A percentile compares a stretch with the other conserved stretches of the same genome.
phyloP scores from a whole-genome alignment of 2,113 vertebrate genomes.

The Brachionichthys hirsutus region DNA sequence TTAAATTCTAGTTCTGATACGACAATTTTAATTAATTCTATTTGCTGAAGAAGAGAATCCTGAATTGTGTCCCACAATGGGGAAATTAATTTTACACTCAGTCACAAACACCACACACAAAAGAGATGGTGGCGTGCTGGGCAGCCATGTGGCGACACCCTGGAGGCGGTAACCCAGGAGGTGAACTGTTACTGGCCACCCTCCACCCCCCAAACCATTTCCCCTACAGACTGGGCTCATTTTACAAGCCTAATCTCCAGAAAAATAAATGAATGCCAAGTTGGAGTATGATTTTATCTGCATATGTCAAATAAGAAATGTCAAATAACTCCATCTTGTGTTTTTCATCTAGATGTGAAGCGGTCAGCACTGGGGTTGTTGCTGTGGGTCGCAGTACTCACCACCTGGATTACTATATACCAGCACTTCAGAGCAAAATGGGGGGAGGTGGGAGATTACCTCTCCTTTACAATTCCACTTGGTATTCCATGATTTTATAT shows the following conservation, averaged over 20 bases:
- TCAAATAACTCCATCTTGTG: background rate
- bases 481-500: slow-evolving; percentile 71
- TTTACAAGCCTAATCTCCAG: background rate
- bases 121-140: too few species aligned
- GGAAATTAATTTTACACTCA: too few species aligned
- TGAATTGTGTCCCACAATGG: too few species aligned
- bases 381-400: slow-evolving; percentile 85
- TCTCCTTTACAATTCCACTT: slow-evolving; percentile 90
- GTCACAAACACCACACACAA: too few species aligned
- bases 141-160: too few species aligned
- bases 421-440: slow-evolving; percentile 86
- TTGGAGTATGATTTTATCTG: background rate
- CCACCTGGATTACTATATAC: slow-evolving; percentile 89
- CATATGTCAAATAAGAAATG: background rate
- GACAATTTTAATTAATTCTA: background rate
- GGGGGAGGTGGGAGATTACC: slow-evolving; percentile 87
- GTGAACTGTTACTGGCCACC: too few species aligned
- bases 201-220: too few species aligned
- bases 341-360: slow-evolving; percentile 82
- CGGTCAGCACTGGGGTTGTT: slow-evolving; percentile 84
- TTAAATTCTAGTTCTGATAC: background rate
- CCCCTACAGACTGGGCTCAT: too few species aligned
- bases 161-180: too few species aligned
- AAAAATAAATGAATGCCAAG: background rate
- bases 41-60: background rate